Base-by-base conservation (phyloP, 1,140 invertebrate genomes). In the Pseudomyrmex gracilis region DNA sequence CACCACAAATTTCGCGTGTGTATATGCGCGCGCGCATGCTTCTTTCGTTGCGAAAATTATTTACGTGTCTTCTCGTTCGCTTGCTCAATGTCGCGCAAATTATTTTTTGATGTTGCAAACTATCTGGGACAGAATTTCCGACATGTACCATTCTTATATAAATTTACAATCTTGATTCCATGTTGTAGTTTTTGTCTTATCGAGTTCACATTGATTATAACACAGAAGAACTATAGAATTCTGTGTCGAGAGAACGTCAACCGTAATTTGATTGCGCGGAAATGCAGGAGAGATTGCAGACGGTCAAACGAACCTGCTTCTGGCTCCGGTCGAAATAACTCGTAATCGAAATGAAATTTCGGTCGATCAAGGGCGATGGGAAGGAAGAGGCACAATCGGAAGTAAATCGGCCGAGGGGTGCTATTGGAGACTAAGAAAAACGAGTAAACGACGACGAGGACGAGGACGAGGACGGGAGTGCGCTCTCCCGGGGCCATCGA, bases 321-420 rank as follows among this genome's bases (percentile, higher is more conserved):
- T 43, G 20, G 47, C 73, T 45, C 34, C 64, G 76, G 53, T 71
- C 66, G 76, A 58, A 80, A 80, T 80, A 80, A 78, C 64, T 78
- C 64, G 51, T 78, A 70, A 80, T 70, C 76, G 66, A 80, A 80
- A 80, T 80, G 55, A 80, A 71, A 80, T 80, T 80, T 80, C 66
- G 66, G 66, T 58, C 76, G 76, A 71, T 80, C 76, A 71, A 80
- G 70, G 34, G 34, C 34, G 34, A 34, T 34, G 34, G 34, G 34
- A 34, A 34, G 34, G 34, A 34, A 70, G 43, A 43, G n/a, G 53
- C 66, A 83, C 84, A 85, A 87, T 87, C 85, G 83, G 57, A 74
- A 63, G 70, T 87, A 87, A 87, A 87, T 87, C 86, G 86, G 85
- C 82, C 85, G 85, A 24, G 57, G 47, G 73, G 47, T 45, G 22